phyloP scores from a whole-genome alignment of 2,113 vertebrate species.

The Hydropotes inermis region DNA sequence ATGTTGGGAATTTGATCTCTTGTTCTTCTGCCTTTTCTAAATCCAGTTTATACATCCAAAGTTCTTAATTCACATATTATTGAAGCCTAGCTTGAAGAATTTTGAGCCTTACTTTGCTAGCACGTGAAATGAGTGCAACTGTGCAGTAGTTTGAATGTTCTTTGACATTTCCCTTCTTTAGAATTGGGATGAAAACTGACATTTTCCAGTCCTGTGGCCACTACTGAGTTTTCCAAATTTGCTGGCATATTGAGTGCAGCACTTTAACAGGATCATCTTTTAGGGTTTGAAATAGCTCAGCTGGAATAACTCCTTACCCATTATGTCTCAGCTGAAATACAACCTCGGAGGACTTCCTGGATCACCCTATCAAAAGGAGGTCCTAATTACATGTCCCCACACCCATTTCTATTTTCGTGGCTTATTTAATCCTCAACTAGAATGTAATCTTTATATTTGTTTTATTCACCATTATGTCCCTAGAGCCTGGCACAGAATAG shows the following conservation, averaged over 20 bases:
- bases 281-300: neutral
- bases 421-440: neutral
- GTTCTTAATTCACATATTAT: neutral
- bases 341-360: neutral
- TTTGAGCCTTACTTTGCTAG: neutral
- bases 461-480: neutral
- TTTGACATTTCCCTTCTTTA: neutral
- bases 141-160: neutral
- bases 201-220: neutral
- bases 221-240: neutral
- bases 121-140: neutral
- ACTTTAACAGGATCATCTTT: neutral
- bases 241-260: neutral
- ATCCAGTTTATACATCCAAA: neutral
- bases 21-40: neutral
- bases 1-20: neutral
- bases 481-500: neutral
- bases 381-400: neutral
- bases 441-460: neutral
- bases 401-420: neutral
- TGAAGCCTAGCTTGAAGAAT: neutral
- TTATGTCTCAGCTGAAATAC: neutral
- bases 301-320: neutral
- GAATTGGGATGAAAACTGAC: neutral
- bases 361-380: neutral